Evolutionary conservation across 2,797 vertebrate species (phyloP), one percentile per base, ranked within the genome.

Genomic region (Myotis planiceps): DNA sequence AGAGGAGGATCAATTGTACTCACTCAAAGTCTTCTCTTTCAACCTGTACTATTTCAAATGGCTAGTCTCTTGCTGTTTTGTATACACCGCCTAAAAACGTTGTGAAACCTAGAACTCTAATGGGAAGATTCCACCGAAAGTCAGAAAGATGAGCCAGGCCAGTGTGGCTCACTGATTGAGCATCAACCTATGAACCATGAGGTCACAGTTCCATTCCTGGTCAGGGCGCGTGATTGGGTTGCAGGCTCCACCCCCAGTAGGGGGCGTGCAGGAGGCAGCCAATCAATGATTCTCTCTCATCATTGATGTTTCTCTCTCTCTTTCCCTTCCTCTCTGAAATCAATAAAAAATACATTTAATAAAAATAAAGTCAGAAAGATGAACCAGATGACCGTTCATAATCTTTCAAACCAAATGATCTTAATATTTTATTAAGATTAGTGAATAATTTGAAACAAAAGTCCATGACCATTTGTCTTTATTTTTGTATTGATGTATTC

Each of bases 361-460:
- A 60, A 60, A 60, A 60, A 60, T 60, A 60, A 72, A 34, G 27
- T 76, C 55, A 76, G 53, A 37, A 79, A 68, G 78, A 84, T 42
- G 19, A 83, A 55, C 58, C 32, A 87, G 19, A 94, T 90, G n/a
- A 51, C 69, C 68, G 76, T 95, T 92, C 8, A 3, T 37, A 60
- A n/a, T 34, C 37, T 90, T 94, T 94, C 39, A 69, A 60, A 75
- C 7, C 32, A 60, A 82, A 75, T 34, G 29, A 90, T 69, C 32
- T 89, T 71, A 71, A 60, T 37, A 81, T 87, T 89, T 95, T 75
- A 9, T 21, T 19, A 49, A 51, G 18, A 2, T 49, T 94, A 80
- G 32, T 49, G 47, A 95, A 85, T 82, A 88, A 92, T 84, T 72
- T 25, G 76, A 92, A 72, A 53, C 39, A 63, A 79, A 94, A 89